Percentiles rank a stretch among this genome's conserved stretches.
These are phyloP conservation scores for Noctua fimbriata DNA, from an alignment of 2,888 invertebrate species.

Conservation along the genomic window DNA sequence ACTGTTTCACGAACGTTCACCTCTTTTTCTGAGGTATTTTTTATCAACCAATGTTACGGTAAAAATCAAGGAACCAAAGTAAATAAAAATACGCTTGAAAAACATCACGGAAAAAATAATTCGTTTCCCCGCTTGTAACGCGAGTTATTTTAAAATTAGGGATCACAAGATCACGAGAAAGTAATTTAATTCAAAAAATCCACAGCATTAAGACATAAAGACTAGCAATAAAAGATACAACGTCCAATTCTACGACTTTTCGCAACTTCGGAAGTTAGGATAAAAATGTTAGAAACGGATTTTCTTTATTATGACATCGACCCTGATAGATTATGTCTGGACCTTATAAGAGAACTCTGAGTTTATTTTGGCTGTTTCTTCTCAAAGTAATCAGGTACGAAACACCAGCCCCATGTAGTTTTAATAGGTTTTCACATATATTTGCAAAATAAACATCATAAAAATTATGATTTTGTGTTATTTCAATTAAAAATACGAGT, in stretches of 20 bases:
- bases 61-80: neutral
- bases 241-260: constrained; percentile 49
- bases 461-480: neutral
- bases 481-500: neutral
- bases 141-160: constrained; percentile 52
- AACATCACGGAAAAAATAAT: constrained; percentile 35
- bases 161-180: constrained; percentile 53
- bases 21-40: constrained; percentile 1
- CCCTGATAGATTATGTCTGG: neutral
- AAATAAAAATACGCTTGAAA: constrained; percentile 33
- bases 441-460: neutral
- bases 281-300: constrained; percentile 22
- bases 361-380: too few species aligned
- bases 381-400: too few species aligned
- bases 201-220: constrained; percentile 57
- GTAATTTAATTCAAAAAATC: constrained; percentile 64
- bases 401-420: too few species aligned
- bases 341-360: neutral
- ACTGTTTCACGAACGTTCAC: neutral
- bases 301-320: constrained; percentile 22
- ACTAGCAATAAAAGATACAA: constrained; percentile 55
- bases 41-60: constrained; percentile 3
- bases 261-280: constrained; percentile 33
- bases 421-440: too few species aligned
- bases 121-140: constrained; percentile 39